Evolutionary conservation across 2,113 vertebrate genomes (phyloP).

Genomic region (Ornithorhynchus anatinus): DNA sequence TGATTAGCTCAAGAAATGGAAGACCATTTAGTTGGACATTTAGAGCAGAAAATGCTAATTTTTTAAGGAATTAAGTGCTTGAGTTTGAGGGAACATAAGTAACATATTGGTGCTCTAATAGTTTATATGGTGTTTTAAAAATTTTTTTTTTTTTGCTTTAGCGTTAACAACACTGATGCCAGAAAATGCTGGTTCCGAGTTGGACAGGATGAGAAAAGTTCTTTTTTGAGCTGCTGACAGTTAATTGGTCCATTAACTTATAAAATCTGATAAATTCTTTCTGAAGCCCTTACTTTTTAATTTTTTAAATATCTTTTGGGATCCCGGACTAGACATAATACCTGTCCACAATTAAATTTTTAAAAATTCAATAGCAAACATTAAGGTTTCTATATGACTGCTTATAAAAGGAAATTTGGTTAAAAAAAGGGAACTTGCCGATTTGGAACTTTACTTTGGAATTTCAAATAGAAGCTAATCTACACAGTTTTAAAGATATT

Average conservation of each 20-base stretch:
- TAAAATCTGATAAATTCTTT: not conserved
- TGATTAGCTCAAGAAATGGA: no score
- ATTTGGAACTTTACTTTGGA: constrained; percentile 33
- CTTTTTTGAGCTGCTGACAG: not conserved
- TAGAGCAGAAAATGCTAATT: no score
- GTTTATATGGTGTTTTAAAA: constrained; percentile 28
- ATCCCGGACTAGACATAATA: not conserved
- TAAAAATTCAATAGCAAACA: not conserved
- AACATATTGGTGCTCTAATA: not conserved
- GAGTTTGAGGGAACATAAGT: not conserved
- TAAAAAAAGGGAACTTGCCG: constrained; percentile 10
- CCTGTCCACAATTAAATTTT: not conserved
- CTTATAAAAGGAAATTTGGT: not conserved
- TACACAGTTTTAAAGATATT: no score
- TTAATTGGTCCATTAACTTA: not conserved
- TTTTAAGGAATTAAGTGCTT: no score
- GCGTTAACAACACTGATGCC: accelerated
- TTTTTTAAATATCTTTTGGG: not conserved
- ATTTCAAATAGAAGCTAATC: constrained; percentile 28
- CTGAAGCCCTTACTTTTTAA: not conserved
- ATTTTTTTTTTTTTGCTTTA: constrained; percentile 19
- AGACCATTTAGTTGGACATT: no score
- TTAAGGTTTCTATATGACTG: no score
- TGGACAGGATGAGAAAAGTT: constrained; percentile 42
- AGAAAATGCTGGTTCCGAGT: not conserved